These are phyloP conservation scores for Tupiocoris notatus DNA, from an alignment of 2,888 invertebrate species.

Conservation along the genomic window DNA sequence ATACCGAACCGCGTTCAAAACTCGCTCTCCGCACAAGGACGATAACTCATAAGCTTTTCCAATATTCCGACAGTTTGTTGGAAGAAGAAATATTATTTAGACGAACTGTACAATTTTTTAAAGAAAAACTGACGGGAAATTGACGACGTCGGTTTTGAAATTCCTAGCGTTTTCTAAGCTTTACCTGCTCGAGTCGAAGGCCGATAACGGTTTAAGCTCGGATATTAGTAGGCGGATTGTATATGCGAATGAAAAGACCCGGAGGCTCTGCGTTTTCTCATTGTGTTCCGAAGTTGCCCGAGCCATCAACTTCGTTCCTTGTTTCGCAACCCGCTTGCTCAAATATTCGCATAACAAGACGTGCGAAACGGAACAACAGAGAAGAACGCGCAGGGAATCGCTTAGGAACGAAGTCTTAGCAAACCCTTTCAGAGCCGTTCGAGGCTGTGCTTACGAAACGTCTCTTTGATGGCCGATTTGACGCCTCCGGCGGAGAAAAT, in stretches of 20 bases:
- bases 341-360: background rate
- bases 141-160: no score
- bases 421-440: background rate
- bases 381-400: background rate
- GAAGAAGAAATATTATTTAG: no score
- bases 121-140: no score
- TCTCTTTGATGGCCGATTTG: background rate
- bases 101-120: no score
- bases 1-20: background rate
- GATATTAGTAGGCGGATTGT: background rate
- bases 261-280: background rate
- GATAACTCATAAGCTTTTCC: no score
- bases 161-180: no score
- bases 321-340: background rate
- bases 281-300: background rate
- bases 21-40: no score
- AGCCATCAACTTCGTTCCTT: background rate
- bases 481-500: background rate
- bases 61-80: no score
- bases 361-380: background rate
- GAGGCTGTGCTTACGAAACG: background rate
- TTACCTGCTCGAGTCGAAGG: no score
- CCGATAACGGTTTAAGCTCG: background rate
- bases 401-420: background rate
- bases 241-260: background rate